These are phyloP conservation scores for Scatophagus argus DNA, from an alignment of 2,113 vertebrate genomes.

Conservation along the genomic window DNA sequence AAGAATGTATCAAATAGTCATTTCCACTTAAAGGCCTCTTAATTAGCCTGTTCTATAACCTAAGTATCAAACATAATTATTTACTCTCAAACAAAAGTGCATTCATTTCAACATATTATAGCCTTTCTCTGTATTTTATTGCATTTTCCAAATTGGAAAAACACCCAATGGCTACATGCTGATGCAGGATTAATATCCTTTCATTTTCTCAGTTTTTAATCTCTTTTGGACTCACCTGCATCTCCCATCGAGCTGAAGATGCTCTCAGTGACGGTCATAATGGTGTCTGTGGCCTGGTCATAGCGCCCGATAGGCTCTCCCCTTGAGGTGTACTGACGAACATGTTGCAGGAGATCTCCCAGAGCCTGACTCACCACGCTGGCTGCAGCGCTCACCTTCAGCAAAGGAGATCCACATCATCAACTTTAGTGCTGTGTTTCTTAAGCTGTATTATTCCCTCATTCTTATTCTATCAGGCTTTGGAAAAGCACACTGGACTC, in stretches of 20 bases:
- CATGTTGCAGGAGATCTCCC: conserved; percentile 93
- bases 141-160: neutral
- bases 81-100: neutral
- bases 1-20: neutral
- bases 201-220: neutral
- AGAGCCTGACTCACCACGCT: conserved; percentile 94
- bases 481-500: neutral
- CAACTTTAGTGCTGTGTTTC: neutral
- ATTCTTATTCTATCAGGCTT: conserved; percentile 14
- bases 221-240: conserved; percentile 87
- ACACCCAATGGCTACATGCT: neutral
- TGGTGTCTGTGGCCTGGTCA: conserved; percentile 98
- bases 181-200: neutral
- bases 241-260: conserved; percentile 99
- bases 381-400: conserved; percentile 87
- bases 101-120: neutral
- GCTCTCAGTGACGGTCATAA: conserved; percentile 98
- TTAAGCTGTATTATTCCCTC: conserved; percentile 4
- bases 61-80: neutral
- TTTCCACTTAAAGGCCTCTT: neutral
- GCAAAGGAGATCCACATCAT: neutral
- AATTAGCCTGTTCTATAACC: neutral
- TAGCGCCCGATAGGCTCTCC: conserved; percentile 98
- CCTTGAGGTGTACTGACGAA: conserved; percentile 93
- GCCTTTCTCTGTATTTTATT: neutral